Base-by-base conservation (phyloP, 1,140 invertebrate genomes). In the Rhopalosiphum padi region DNA sequence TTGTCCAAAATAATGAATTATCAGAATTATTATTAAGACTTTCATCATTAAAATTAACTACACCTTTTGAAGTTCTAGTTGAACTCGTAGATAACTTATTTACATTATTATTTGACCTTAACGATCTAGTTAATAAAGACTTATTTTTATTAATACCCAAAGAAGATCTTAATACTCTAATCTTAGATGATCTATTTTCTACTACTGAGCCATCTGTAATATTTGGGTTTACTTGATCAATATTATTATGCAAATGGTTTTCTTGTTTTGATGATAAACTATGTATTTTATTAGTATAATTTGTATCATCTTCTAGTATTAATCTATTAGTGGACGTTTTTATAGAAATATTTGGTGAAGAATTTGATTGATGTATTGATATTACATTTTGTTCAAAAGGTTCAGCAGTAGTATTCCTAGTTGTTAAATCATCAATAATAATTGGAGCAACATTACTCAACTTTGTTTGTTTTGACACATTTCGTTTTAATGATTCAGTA, bases 1-100 rank as follows among this genome's bases (percentile, higher is more conserved):
- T 92, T 53, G n/a, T 37, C 91, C 90, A 82, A 92, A 77, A 91
- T n/a, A 48, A n/a, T 91, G 55, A 77, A 48, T 91, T 15, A 46
- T 77, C 41, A 82, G 90, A 77, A 11, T 48, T 8, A 68, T 46
- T 90, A 37, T 90, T 35, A 53, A 86, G 23, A 86, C 22, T 43
- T 43, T 41, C 83, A 85, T 85, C 53, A 35, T 46, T 35, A n/a
- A n/a, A 35, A 88, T 53, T 51, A 55, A 9, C 3, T 37, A 35
- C 11, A 9, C 7, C 15, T 37, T 37, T 89, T 25, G 35, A 55
- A 37, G 87, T 11, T 89, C 6, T 89, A 41, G 51, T 41, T 41
- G 25, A 46, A 46, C 11, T 5, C 5, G 53, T 43, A 8, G 41
- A 91, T 30, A 46, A n/a, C 5, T 43, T n/a, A 35, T 91, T 77